Conservation (phyloP, 2,113 vertebrate genomes). For the Mixornis gularis region DNA sequence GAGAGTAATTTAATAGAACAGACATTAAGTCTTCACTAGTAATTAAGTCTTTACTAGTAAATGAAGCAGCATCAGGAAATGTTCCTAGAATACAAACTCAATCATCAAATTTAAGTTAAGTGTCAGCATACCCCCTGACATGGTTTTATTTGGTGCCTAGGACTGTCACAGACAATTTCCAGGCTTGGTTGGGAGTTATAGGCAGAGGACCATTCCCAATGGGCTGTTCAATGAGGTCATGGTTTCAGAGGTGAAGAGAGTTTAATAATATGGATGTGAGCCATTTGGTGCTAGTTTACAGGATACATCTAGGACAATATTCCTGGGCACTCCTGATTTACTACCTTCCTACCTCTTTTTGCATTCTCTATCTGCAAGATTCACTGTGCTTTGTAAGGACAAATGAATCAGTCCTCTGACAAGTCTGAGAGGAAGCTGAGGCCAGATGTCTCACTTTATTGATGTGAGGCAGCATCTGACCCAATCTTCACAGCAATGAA, state of each 20-base stretch:
- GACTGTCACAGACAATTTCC: neutral
- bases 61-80: neutral
- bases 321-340: slow-evolving; percentile 22
- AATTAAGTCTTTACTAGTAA: slow-evolving; percentile 45
- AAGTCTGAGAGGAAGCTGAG: neutral
- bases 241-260: neutral
- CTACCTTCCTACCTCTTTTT: neutral
- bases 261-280: neutral
- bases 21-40: neutral
- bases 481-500: neutral
- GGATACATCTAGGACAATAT: neutral
- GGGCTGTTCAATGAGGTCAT: neutral
- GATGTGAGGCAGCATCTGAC: neutral
- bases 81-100: neutral
- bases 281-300: neutral
- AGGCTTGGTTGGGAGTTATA: neutral
- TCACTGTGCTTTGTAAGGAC: slow-evolving; percentile 24
- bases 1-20: slow-evolving; percentile 31
- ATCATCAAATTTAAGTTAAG: neutral
- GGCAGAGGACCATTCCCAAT: neutral
- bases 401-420: slow-evolving; percentile 28
- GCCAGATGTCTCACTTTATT: neutral
- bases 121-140: neutral
- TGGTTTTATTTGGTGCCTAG: neutral
- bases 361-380: slow-evolving; percentile 5